Evolutionary conservation across 2,797 vertebrate genomes (phyloP).

Genomic region (Notamacropus eugenii): DNA sequence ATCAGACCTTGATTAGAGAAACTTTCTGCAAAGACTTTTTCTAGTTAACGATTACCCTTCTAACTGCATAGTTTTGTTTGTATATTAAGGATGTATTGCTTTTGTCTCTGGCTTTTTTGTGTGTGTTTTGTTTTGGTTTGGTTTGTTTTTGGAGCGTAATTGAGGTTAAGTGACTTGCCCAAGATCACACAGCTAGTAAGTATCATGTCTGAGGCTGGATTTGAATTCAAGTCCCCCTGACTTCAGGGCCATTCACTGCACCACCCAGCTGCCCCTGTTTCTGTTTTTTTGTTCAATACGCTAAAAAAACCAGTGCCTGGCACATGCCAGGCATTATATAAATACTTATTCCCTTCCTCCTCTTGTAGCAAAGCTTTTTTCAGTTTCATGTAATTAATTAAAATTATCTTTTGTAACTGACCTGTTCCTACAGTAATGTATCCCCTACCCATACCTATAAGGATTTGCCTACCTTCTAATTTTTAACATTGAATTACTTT

Average conservation of each 20-base stretch:
- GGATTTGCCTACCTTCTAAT: not conserved
- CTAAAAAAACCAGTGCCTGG: not conserved
- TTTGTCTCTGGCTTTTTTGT: not conserved
- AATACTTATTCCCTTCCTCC: not conserved
- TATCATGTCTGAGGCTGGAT: too few species aligned
- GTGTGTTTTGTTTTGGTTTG: too few species aligned
- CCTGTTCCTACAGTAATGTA: not conserved
- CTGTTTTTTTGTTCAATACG: too few species aligned
- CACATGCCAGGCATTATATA: not conserved
- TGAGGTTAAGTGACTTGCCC: too few species aligned
- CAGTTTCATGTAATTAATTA: not conserved
- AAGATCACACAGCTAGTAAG: too few species aligned
- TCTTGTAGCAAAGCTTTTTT: not conserved
- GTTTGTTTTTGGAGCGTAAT: too few species aligned
- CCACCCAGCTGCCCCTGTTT: too few species aligned
- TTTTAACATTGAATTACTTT: not conserved
- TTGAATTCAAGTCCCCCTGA: too few species aligned
- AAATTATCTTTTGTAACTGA: not conserved
- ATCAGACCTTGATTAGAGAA: not conserved
- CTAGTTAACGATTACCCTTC: not conserved
- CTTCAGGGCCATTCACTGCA: too few species aligned
- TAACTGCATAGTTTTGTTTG: not conserved
- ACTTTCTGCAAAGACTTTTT: not conserved
- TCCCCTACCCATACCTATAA: not conserved
- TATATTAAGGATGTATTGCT: not conserved